Conservation (phyloP, 2,888 invertebrate species). For the Bembecia ichneumoniformis region DNA sequence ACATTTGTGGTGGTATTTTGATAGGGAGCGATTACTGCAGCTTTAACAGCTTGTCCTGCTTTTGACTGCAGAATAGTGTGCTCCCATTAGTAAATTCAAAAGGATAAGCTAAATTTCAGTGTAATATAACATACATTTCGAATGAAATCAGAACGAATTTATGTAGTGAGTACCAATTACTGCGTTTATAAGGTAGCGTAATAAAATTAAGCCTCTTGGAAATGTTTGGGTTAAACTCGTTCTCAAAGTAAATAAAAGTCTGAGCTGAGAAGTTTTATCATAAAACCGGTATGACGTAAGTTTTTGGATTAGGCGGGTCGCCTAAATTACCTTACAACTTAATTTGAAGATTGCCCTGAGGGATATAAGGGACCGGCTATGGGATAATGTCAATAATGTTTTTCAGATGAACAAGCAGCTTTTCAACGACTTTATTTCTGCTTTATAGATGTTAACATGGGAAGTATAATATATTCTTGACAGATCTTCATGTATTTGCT, state of each 20-base stretch:
- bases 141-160: too few relatives aligned
- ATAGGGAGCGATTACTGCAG: too few relatives aligned
- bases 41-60: too few relatives aligned
- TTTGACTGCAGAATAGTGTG: too few relatives aligned
- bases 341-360: slow-evolving; percentile 8
- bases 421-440: not conserved
- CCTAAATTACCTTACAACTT: slow-evolving; percentile 5
- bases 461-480: too few relatives aligned
- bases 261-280: slow-evolving; percentile 8
- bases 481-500: too few relatives aligned
- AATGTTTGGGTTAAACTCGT: slow-evolving; percentile 7
- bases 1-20: too few relatives aligned
- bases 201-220: slow-evolving; percentile 4
- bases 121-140: too few relatives aligned
- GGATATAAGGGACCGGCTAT: slow-evolving; percentile 1
- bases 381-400: slow-evolving; percentile 4
- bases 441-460: too few relatives aligned
- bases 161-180: not conserved
- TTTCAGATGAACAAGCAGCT: not conserved
- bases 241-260: slow-evolving; percentile 12
- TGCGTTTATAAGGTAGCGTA: not conserved
- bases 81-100: too few relatives aligned
- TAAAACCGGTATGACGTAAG: slow-evolving; percentile 9
- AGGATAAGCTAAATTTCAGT: too few relatives aligned
- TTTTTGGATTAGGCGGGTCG: slow-evolving; percentile 7